Percentiles rank a stretch among this genome's conserved stretches.
phyloP scores from a whole-genome alignment of 2,113 vertebrate species.

The Xenopus borealis region DNA sequence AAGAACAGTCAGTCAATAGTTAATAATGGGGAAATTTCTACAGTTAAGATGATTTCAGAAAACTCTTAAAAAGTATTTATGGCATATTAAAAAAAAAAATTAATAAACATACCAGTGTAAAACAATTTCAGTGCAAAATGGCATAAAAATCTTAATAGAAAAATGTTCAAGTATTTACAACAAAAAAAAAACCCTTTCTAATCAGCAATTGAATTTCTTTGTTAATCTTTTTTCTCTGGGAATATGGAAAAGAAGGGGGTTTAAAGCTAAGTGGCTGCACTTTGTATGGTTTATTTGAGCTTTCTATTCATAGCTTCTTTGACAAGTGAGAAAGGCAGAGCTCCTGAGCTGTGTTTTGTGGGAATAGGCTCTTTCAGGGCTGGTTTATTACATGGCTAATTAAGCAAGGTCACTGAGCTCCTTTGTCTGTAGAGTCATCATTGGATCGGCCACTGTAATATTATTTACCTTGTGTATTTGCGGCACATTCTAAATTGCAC shows the following conservation, averaged over 20 bases:
- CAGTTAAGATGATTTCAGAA: too few species aligned
- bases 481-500: slow-evolving; percentile 18
- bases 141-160: background rate
- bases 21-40: too few species aligned
- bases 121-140: background rate
- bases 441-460: slow-evolving; percentile 49
- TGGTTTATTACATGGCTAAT: slow-evolving; percentile 71
- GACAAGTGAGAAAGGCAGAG: slow-evolving; percentile 53
- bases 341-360: slow-evolving; percentile 58
- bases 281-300: slow-evolving; percentile 54
- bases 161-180: slow-evolving; percentile 20
- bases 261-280: slow-evolving; percentile 52
- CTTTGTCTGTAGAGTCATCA: slow-evolving; percentile 59
- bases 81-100: too few species aligned
- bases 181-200: slow-evolving; percentile 45
- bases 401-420: slow-evolving; percentile 63
- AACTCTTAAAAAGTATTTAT: too few species aligned
- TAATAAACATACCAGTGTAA: background rate
- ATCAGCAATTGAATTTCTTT: slow-evolving; percentile 50
- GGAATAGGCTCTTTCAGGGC: slow-evolving; percentile 64
- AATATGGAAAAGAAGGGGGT: slow-evolving; percentile 47
- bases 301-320: slow-evolving; percentile 58
- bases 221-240: slow-evolving; percentile 50
- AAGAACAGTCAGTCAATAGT: too few species aligned
- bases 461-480: slow-evolving; percentile 48